Conservation (phyloP, 30 jellyfish, hydroid and myxozoan genomes). For the Catostylus mosaicus region DNA sequence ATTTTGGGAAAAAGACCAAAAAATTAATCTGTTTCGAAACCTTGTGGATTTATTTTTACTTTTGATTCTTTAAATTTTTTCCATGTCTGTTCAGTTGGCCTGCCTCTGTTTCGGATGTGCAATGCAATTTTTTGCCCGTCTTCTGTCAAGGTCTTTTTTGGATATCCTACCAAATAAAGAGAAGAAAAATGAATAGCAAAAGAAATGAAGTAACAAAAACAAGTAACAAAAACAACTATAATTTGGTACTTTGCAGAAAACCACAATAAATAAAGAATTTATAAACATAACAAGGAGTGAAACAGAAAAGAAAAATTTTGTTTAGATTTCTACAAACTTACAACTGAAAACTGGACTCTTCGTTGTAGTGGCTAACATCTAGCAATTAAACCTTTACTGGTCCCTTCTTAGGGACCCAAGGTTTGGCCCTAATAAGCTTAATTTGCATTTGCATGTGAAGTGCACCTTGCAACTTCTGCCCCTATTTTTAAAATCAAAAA, state of each 20-base stretch:
- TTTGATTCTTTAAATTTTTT: conserved; percentile 52
- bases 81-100: conserved; percentile 85
- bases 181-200: background rate
- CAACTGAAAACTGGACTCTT: too few relatives aligned
- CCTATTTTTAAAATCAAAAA: too few relatives aligned
- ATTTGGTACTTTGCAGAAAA: background rate
- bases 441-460: too few relatives aligned
- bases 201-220: background rate
- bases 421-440: too few relatives aligned
- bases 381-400: too few relatives aligned
- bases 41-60: conserved; percentile 1
- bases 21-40: background rate
- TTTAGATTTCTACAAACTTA: too few relatives aligned
- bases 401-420: too few relatives aligned
- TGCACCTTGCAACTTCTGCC: too few relatives aligned
- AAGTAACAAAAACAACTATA: background rate
- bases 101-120: conserved; percentile 82
- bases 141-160: conserved; percentile 69
- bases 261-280: background rate
- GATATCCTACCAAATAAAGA: conserved; percentile 56
- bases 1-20: too few relatives aligned
- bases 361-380: too few relatives aligned
- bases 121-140: conserved; percentile 82
- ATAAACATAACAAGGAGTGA: too few relatives aligned
- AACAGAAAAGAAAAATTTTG: too few relatives aligned